Evolutionary conservation across 2,888 invertebrate genomes (phyloP).

Genomic region (Creontiades dilutus): DNA sequence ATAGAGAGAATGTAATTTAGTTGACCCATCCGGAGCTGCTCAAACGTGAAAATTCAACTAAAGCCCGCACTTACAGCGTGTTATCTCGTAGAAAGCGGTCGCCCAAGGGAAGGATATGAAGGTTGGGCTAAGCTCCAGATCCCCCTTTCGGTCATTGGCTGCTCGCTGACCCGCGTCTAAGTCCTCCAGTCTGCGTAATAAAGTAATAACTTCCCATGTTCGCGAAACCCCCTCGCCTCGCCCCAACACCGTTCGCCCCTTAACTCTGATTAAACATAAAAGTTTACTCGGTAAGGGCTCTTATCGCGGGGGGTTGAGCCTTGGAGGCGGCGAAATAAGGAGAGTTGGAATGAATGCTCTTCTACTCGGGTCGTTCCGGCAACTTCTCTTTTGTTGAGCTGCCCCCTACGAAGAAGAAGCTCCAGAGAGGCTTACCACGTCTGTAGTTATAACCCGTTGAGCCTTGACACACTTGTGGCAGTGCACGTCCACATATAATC

Average conservation of each 20-base stretch:
- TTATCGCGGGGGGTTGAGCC: background rate
- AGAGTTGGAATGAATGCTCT: conserved; percentile 9
- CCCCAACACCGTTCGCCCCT: background rate
- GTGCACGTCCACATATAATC: background rate
- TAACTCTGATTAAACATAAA: conserved; percentile 70
- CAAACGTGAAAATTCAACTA: conserved; percentile 25
- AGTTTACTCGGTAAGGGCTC: conserved; percentile 50
- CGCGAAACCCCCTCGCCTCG: conserved; percentile 3
- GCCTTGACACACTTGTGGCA: background rate
- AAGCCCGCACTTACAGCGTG: conserved; percentile 31
- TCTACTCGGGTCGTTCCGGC: background rate
- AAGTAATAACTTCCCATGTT: conserved; percentile 67
- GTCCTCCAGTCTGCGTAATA: conserved; percentile 60
- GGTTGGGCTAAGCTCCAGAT: conserved; percentile 39
- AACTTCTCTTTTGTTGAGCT: background rate
- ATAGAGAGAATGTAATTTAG: background rate
- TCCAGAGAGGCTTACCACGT: background rate
- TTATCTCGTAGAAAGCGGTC: conserved; percentile 25
- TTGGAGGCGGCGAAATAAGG: background rate
- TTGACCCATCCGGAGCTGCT: background rate
- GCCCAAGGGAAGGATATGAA: conserved; percentile 11
- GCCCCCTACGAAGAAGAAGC: background rate
- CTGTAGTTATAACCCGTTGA: background rate
- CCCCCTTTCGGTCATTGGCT: conserved; percentile 63
- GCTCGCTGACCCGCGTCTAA: conserved; percentile 62